phyloP scores from a whole-genome alignment of 2,797 vertebrate genomes.

The Chelmon rostratus region DNA sequence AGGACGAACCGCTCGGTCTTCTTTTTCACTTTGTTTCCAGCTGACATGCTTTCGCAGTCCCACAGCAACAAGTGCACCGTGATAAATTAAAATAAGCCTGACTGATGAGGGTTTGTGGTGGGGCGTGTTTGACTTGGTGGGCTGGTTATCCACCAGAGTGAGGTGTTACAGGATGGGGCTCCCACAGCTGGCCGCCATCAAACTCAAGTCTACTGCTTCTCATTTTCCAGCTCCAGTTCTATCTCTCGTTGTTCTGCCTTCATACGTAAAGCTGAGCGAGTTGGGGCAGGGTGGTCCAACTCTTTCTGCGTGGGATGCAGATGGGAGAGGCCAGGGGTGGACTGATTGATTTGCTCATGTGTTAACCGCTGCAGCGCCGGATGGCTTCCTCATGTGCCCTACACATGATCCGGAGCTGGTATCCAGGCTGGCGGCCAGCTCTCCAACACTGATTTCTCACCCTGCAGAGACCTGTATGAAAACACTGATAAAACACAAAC shows the following conservation, averaged over 20 bases:
- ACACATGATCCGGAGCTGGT: conserved; percentile 35
- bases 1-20: conserved; percentile 22
- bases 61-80: conserved; percentile 54
- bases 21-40: conserved; percentile 37
- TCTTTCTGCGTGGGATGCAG: conserved; percentile 42
- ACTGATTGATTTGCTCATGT: conserved; percentile 55
- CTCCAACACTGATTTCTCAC: conserved; percentile 38
- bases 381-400: conserved; percentile 69
- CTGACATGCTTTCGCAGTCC: conserved; percentile 38
- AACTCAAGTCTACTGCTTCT: conserved; percentile 9
- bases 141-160: conserved; percentile 47
- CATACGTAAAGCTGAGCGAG: conserved; percentile 18
- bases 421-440: conserved; percentile 36
- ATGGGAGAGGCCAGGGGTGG: conserved; percentile 46
- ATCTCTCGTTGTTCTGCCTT: conserved; percentile 30
- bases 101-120: conserved; percentile 52
- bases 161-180: conserved; percentile 51
- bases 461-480: conserved; percentile 35
- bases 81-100: conserved; percentile 54
- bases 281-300: conserved; percentile 63
- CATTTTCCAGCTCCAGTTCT: conserved; percentile 5
- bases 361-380: conserved; percentile 65
- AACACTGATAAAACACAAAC: conserved; percentile 45
- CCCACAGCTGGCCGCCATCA: conserved; percentile 68
- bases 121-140: conserved; percentile 59